Evolutionary conservation across 2,888 invertebrate genomes (phyloP), one percentile per base, ranked within the genome.

Genomic region (Congeria kusceri): DNA sequence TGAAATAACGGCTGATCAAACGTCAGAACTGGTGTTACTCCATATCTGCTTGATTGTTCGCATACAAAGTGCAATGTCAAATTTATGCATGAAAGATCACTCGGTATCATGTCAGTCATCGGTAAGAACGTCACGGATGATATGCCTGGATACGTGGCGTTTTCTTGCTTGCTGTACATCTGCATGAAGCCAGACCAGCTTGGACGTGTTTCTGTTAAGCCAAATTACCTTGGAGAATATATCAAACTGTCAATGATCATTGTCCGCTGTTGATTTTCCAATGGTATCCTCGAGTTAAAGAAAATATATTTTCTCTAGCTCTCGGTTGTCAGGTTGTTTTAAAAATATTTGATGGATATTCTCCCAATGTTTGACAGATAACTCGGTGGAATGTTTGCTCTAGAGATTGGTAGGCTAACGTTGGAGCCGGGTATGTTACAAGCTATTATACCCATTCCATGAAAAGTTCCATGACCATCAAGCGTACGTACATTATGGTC

Each of bases 401-500:
- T 65, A 7, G 77, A 75, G 20, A 77, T 58, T 29, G 47, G 62
- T 9, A 46, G 49, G 20, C 3, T 18, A 64, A 46, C 65, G 32
- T 4, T 7, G 15, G 47, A 39, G 3, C 67, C 76, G 13, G 79
- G 82, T 18, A 75, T 80, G 2, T 68, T 28, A 13, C 70, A 53
- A 23, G 80, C 83, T 27, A 83, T 83, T 7, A 83, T 80, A 13
- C 77, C 77, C 77, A 81, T 80, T 2, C 74, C 81, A 63, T 85
- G 80, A 29, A 85, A 83, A 18, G 88, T 83, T 49, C 74, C 65
- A 23, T 80, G 61, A 1, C 85, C 87, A 62, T 88, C 85, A n/a
- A 87, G 18, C 11, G 85, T 87, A 29, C 68, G 56, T 23, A 79
- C 70, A 61, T 88, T 87, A 67, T 88, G 88, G 70, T 89, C 86